A percentile compares a stretch with the other conserved stretches of the same genome.
phyloP scores from a whole-genome alignment of 2,888 invertebrate genomes.

The Apocheima hispidaria region DNA sequence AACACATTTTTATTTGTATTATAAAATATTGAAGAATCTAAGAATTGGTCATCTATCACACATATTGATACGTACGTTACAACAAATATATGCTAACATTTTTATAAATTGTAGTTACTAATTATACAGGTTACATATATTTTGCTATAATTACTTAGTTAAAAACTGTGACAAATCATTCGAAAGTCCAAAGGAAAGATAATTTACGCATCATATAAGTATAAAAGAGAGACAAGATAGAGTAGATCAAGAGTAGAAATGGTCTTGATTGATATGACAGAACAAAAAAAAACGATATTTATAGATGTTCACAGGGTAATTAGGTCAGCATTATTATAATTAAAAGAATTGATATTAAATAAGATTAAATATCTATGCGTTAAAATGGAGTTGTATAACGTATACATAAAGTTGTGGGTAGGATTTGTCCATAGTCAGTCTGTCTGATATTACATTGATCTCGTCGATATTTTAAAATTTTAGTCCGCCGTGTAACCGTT shows the following conservation, averaged over 20 bases:
- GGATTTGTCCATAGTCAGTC: slow-evolving; percentile 65
- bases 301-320: slow-evolving; percentile 3
- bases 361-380: no score
- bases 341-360: not conserved
- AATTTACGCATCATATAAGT: not conserved
- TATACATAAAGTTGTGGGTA: slow-evolving; percentile 60
- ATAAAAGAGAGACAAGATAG: slow-evolving; percentile 10
- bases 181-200: not conserved
- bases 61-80: slow-evolving; percentile 67
- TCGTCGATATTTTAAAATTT: slow-evolving; percentile 46
- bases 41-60: slow-evolving; percentile 81
- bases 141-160: not conserved
- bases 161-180: not conserved
- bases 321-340: not conserved
- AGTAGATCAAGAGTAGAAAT: not conserved
- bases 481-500: slow-evolving; percentile 44
- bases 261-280: not conserved
- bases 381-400: slow-evolving; percentile 56
- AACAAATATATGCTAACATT: slow-evolving; percentile 25
- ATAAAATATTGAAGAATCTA: slow-evolving; percentile 48
- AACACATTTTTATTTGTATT: slow-evolving; percentile 42
- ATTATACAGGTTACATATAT: not conserved
- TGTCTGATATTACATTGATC: slow-evolving; percentile 60
- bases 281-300: not conserved
- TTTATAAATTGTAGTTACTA: slow-evolving; percentile 10